Base-by-base conservation (phyloP, 2,888 invertebrate species). In the Epirrhoe alternata region DNA sequence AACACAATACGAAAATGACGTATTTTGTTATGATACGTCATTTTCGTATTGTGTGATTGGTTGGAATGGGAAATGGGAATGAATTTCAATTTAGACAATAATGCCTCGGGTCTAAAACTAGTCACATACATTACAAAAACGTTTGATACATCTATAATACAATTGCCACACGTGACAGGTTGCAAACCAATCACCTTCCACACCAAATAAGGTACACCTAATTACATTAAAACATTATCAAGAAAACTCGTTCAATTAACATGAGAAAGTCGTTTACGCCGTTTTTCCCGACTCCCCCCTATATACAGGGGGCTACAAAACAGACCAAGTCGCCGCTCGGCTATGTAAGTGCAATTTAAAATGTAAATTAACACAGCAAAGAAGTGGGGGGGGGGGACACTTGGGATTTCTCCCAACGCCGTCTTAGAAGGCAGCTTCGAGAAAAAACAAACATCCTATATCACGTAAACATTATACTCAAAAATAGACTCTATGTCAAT, bases 301-400 rank as follows among this genome's bases (percentile, higher is more conserved):
- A 76, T 68, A 76, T 80, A 83, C 78, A 82, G 83, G 87, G 77
- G 84, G 86, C 80, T 86, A 84, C 86, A 87, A 88, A 90, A 89
- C 91, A 86, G 85, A 81, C 80, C 85, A 86, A 89, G 84, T 89
- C 89, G 89, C 91, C 90, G 85, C 84, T 86, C 83, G 84, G 88
- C 91, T 88, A 92, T 92, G 90, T 91, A 92, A 94, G 92, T 92
- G 93, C 93, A 93, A 93, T 94, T 94, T 93, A 94, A 94, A 94
- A 94, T 94, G 93, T 93, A 94, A 94, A 94, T 94, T 93, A 93
- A 93, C 93, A 88, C 85, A 83, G 89, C 89, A 93, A 93, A 94
- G 94, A 94, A 94, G 87, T 86, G 79, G 84, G 87, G 86, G 79
- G 86, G 77, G 73, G 74, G 73, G 79, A 84, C 88, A 84, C 86